These are phyloP conservation scores for Adelognathus sp. DNA, from an alignment of 2,888 invertebrate genomes.

Conservation along the genomic window DNA sequence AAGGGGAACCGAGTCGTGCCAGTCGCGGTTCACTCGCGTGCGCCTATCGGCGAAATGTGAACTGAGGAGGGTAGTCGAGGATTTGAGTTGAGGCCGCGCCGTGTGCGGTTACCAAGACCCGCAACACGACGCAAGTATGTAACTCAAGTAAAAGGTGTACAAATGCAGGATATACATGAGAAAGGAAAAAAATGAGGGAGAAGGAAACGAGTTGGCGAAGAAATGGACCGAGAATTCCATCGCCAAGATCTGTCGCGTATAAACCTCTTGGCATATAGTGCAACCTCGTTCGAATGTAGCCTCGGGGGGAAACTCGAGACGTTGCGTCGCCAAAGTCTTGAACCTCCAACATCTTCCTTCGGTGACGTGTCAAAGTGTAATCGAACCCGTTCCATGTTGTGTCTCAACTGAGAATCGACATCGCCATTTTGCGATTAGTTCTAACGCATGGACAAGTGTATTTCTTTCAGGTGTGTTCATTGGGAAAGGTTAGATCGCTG, in stretches of 20 bases:
- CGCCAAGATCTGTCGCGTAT: background rate
- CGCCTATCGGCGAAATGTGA: constrained; percentile 47
- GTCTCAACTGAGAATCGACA: too few relatives aligned
- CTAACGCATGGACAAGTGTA: too few relatives aligned
- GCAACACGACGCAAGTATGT: constrained; percentile 25
- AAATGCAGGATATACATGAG: constrained; percentile 10
- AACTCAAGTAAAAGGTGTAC: constrained; percentile 23
- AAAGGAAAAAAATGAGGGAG: background rate
- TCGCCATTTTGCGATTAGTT: too few relatives aligned
- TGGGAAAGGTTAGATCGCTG: too few relatives aligned
- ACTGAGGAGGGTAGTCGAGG: constrained; percentile 34
- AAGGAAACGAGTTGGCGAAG: background rate
- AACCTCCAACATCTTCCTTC: too few relatives aligned
- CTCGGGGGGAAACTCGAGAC: constrained; percentile 8
- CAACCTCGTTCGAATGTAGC: background rate
- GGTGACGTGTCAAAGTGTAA: too few relatives aligned
- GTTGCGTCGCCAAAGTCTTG: constrained; percentile 12
- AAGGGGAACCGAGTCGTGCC: constrained; percentile 57
- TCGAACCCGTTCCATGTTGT: too few relatives aligned
- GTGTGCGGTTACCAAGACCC: constrained; percentile 30
- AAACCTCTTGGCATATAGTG: background rate
- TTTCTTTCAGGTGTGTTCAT: too few relatives aligned
- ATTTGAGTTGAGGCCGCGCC: constrained; percentile 40
- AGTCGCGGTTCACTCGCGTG: constrained; percentile 59
- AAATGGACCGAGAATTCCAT: constrained; percentile 23